A percentile compares a stretch with the other conserved stretches of the same genome.
Conservation (phyloP, 2,113 vertebrate genomes). For the Equus quagga region DNA sequence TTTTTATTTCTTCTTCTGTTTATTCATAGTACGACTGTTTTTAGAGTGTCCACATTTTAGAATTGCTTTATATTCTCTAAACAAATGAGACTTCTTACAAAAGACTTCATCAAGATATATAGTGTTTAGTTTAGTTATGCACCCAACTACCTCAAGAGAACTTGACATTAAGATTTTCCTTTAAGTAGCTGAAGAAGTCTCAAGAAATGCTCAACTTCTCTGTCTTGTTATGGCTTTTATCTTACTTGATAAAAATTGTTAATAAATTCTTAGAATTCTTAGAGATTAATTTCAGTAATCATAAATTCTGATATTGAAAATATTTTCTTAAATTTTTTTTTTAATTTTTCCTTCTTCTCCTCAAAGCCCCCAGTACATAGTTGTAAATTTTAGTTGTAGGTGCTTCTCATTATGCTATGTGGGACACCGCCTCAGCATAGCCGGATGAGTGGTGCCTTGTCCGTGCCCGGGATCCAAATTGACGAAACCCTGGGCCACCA, state of each 20-base stretch:
- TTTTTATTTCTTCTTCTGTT: constrained; percentile 21
- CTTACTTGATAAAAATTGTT: neutral
- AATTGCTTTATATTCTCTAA: constrained; percentile 70
- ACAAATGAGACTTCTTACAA: constrained; percentile 80
- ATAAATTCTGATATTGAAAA: neutral
- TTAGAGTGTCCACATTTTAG: constrained; percentile 70
- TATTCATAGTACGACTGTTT: constrained; percentile 59
- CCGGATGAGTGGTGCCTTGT: no score
- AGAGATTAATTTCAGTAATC: neutral
- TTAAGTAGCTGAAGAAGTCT: constrained; percentile 80
- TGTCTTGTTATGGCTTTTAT: neutral
- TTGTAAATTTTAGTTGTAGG: no score
- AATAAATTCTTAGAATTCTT: neutral
- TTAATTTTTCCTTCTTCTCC: no score
- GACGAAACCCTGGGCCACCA: no score
- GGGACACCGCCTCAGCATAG: no score
- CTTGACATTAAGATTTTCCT: constrained; percentile 79
- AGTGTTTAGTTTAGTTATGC: constrained; percentile 79
- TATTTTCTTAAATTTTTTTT: neutral
- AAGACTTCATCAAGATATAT: constrained; percentile 69
- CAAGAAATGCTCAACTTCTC: constrained; percentile 73
- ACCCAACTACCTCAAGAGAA: constrained; percentile 79
- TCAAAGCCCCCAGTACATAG: no score
- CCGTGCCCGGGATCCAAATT: no score
- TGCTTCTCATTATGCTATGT: no score